These are phyloP conservation scores for Nymphalis polychloros DNA, from an alignment of 2,888 invertebrate species.

Conservation along the genomic window DNA sequence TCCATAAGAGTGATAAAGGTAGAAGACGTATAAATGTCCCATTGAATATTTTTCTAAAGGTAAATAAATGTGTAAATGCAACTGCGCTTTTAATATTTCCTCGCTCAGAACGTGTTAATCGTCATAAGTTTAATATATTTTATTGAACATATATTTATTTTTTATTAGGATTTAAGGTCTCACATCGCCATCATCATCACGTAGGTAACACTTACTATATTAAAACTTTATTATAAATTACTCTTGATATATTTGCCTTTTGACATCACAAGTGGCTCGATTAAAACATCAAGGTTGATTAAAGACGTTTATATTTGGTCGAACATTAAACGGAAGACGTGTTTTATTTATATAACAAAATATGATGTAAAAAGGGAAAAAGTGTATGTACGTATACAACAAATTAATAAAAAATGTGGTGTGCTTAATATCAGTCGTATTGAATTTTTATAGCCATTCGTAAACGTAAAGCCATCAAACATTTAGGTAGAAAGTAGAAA, in stretches of 20 bases:
- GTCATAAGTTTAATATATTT: constrained; percentile 10
- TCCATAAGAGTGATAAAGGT: constrained; percentile 22
- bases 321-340: neutral
- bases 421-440: no score
- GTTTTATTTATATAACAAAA: neutral
- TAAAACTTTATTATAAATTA: neutral
- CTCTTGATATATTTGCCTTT: neutral
- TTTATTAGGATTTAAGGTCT: no score
- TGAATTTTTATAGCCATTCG: no score
- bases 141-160: no score
- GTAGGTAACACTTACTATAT: neutral
- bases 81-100: constrained; percentile 17
- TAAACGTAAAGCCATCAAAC: no score
- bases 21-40: constrained; percentile 18
- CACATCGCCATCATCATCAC: neutral
- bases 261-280: constrained; percentile 7
- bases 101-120: constrained; percentile 12
- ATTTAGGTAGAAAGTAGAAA: no score
- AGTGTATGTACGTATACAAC: no score
- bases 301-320: neutral
- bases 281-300: constrained; percentile 8
- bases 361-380: no score
- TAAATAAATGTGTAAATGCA: constrained; percentile 20
- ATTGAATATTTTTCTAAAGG: constrained; percentile 22
- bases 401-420: no score